Conservation (phyloP, 2,888 invertebrate genomes). For the Antheraea yamamai region DNA sequence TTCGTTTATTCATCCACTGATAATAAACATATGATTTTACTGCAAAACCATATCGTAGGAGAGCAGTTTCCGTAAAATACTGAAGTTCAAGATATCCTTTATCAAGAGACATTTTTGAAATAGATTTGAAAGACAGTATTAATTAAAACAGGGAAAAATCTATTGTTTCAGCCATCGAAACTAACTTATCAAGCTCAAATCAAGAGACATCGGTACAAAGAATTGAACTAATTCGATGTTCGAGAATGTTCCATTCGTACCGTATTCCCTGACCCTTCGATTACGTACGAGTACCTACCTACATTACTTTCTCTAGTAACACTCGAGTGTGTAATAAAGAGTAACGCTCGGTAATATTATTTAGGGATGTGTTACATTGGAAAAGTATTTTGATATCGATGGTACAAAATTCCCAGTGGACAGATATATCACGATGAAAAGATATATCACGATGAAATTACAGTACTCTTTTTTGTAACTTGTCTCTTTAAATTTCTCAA, state of each 20-base stretch:
- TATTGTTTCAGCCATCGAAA: not conserved
- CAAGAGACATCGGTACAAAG: conserved; percentile 3
- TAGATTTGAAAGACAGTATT: not conserved
- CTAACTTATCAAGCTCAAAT: not conserved
- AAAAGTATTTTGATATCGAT: not conserved
- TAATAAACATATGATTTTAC: no score
- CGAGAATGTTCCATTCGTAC: conserved; percentile 23
- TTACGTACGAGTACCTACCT: conserved; percentile 39
- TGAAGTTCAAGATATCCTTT: no score
- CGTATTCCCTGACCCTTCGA: conserved; percentile 30
- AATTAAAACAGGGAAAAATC: not conserved
- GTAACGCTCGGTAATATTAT: conserved; percentile 44
- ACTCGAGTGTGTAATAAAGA: conserved; percentile 49
- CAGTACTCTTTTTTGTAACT: no score
- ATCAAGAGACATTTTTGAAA: not conserved
- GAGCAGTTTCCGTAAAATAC: no score
- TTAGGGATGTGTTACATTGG: conserved; percentile 27
- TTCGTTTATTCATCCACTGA: no score
- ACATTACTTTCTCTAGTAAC: conserved; percentile 47
- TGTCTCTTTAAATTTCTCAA: no score
- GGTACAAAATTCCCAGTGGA: not conserved
- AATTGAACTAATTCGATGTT: not conserved
- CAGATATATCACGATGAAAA: not conserved
- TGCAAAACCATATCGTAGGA: no score
- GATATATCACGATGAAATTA: not conserved